Evolutionary conservation across 2,113 vertebrate species (phyloP), one percentile per base, ranked within the genome.

Genomic region (Odocoileus virginianus): DNA sequence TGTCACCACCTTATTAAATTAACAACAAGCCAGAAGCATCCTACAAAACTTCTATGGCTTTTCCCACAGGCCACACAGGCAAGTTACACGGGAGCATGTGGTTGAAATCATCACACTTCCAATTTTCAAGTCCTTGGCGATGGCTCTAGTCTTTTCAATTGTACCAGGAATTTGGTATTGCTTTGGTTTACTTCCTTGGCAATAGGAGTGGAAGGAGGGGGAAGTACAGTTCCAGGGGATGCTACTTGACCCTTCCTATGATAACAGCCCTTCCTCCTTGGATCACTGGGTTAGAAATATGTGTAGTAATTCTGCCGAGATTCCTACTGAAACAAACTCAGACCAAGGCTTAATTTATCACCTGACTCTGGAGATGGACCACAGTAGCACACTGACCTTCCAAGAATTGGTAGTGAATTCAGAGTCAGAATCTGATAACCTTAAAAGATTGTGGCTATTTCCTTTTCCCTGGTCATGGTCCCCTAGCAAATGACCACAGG

Each of bases 361-460:
- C 40, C 60, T 84, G 50, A 57, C 76, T 57, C 54, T 94, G 55
- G 36, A 67, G 11, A 87, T 64, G 28, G 17, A 82, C 12, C 27
- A 78, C 23, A 45, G 54, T 67, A 43, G 33, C 21, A 83, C 30
- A 67, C 23, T 60, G 58, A 0, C 71, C 85, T 47, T 92, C n/a
- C 10, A 94, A 95, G 84, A 94, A 89, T 95, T 92, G 88, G 19
- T 82, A 90, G 58, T 71, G 36, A 92, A 27, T 89, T 86, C 67
- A 85, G 50, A 97, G 36, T 45, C 91, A 92, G 57, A 58, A 94
- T 92, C 58, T 86, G 47, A 61, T 43, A 82, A 92, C 30, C 36
- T 15, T 45, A 61, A 54, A 88, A 87, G 10, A 30, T 78, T 91
- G 21, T 83, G 14, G 28, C 23, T 93, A 79, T 88, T 95, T 88